Evolutionary conservation across 2,888 invertebrate species (phyloP).

Genomic region (Tipula confusa): DNA sequence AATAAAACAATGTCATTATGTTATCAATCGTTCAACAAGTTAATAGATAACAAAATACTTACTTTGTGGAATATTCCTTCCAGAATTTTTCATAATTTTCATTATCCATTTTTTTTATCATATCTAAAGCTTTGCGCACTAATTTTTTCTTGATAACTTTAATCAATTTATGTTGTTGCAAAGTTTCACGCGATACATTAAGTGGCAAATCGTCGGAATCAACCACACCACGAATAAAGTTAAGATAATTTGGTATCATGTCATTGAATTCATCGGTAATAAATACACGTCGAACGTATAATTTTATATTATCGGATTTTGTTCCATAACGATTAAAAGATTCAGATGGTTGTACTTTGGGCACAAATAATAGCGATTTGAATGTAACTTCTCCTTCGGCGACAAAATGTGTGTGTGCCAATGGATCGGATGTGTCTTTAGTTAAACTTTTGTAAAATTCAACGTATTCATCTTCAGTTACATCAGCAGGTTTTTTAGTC

Average conservation of each 20-base stretch:
- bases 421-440: slow-evolving; percentile 78
- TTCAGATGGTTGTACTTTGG: slow-evolving; percentile 84
- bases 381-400: slow-evolving; percentile 99
- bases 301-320: slow-evolving; percentile 89
- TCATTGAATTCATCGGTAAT: slow-evolving; percentile 99
- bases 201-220: slow-evolving; percentile 98
- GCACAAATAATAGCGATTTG: slow-evolving; percentile 92
- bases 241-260: slow-evolving; percentile 97
- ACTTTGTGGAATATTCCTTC: slow-evolving; percentile 99
- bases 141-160: slow-evolving; percentile 99
- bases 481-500: slow-evolving; percentile 87
- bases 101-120: slow-evolving; percentile 93
- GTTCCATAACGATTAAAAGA: slow-evolving; percentile 95
- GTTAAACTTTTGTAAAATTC: slow-evolving; percentile 95
- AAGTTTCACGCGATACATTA: slow-evolving; percentile 95
- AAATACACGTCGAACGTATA: slow-evolving; percentile 96
- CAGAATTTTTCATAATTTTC: slow-evolving; percentile 91
- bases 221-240: slow-evolving; percentile 93
- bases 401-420: slow-evolving; percentile 84
- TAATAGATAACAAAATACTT: slow-evolving; percentile 41
- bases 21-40: neutral
- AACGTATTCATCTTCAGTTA: slow-evolving; percentile 82
- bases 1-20: slow-evolving; percentile 31
- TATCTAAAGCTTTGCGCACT: slow-evolving; percentile 93
- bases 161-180: slow-evolving; percentile 97